phyloP scores from a whole-genome alignment of 2,113 vertebrate genomes.

The Phoxinus phoxinus region DNA sequence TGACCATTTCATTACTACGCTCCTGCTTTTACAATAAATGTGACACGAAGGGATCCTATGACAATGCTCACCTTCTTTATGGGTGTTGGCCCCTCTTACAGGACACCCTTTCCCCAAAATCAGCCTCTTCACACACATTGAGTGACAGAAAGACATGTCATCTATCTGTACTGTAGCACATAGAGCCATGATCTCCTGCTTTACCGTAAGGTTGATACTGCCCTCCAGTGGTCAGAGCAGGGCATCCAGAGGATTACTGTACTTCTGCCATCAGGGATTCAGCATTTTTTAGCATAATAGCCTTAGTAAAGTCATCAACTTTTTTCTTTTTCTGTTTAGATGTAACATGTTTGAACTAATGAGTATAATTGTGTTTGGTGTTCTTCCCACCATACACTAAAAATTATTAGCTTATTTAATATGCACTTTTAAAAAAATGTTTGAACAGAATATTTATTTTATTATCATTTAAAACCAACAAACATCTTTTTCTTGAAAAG shows the following conservation, averaged over 20 bases:
- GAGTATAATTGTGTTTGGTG: no score
- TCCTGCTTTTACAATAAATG: neutral
- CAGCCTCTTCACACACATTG: neutral
- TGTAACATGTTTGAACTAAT: neutral
- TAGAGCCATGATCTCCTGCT: constrained; percentile 26
- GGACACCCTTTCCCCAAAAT: neutral
- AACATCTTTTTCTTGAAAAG: neutral
- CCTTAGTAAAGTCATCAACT: no score
- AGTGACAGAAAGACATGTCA: neutral
- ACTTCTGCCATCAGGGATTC: neutral
- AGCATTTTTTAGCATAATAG: neutral
- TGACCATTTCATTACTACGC: neutral
- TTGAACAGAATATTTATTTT: neutral
- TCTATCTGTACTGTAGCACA: constrained; percentile 11
- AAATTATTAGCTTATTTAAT: neutral
- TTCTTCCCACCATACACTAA: neutral
- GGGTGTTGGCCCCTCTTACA: neutral
- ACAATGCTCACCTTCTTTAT: neutral
- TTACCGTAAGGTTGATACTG: constrained; percentile 69
- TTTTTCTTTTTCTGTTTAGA: neutral
- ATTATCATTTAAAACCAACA: neutral
- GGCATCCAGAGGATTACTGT: neutral
- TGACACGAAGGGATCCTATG: neutral
- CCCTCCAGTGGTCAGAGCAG: constrained; percentile 69
- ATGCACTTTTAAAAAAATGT: neutral